Conservation (phyloP, 2,888 invertebrate species). For the Fabriciana adippe region DNA sequence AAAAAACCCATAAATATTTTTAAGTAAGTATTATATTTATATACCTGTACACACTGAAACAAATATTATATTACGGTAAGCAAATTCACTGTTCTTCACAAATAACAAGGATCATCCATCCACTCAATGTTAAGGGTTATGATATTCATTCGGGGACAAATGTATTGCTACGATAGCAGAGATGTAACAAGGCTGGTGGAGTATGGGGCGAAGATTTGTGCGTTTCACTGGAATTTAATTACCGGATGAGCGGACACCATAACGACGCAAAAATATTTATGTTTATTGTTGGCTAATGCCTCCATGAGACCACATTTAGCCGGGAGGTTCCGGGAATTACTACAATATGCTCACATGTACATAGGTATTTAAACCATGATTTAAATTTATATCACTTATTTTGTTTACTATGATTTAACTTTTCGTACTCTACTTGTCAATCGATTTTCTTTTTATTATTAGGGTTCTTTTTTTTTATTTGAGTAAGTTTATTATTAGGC, state of each 20-base stretch:
- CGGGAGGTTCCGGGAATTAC: constrained; percentile 14
- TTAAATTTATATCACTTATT: too few species aligned
- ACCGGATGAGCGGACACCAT: constrained; percentile 67
- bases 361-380: too few species aligned
- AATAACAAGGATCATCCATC: constrained; percentile 20
- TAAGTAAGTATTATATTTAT: too few species aligned
- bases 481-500: too few species aligned
- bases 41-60: too few species aligned
- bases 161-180: constrained; percentile 15
- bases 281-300: constrained; percentile 76
- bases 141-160: constrained; percentile 26
- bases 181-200: constrained; percentile 27
- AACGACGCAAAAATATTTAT: constrained; percentile 81
- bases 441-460: too few species aligned
- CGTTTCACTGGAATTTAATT: constrained; percentile 80
- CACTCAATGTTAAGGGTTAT: constrained; percentile 26
- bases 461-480: too few species aligned
- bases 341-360: not conserved
- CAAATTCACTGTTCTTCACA: constrained; percentile 12
- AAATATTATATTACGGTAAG: too few species aligned
- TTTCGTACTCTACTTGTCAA: too few species aligned
- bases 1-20: too few species aligned
- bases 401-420: too few species aligned
- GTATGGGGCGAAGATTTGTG: constrained; percentile 63
- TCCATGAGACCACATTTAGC: constrained; percentile 66